Conservation (phyloP, 2,797 vertebrate species). For the Clangula hyemalis region DNA sequence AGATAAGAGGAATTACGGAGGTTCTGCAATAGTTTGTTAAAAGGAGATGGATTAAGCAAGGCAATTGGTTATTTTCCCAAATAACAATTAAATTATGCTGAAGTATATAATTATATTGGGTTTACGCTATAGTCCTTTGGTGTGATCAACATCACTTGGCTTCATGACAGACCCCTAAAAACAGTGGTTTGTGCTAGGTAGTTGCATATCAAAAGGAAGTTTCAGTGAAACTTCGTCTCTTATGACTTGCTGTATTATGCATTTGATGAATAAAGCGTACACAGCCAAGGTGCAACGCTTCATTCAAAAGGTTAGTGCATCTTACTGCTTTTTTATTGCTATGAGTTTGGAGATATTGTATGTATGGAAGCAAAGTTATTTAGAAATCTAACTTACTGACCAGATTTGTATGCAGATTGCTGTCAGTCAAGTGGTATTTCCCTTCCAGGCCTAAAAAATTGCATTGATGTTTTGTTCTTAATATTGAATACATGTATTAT, state of each 20-base stretch:
- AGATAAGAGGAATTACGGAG: background rate
- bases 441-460: background rate
- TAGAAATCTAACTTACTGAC: background rate
- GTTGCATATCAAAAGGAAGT: background rate
- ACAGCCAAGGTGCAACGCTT: background rate
- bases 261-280: background rate
- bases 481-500: background rate
- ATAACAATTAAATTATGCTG: background rate
- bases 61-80: background rate
- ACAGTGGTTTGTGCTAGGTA: background rate
- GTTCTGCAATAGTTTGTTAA: background rate
- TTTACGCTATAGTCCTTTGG: background rate
- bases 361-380: background rate
- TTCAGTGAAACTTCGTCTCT: background rate
- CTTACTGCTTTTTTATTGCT: background rate
- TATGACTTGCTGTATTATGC: background rate
- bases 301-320: background rate
- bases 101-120: background rate
- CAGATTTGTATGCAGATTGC: background rate
- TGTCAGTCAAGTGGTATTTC: background rate
- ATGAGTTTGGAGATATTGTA: background rate
- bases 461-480: background rate
- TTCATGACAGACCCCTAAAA: background rate
- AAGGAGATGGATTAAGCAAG: background rate
- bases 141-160: background rate